These are phyloP conservation scores for Trissolcus brochymenae DNA, from an alignment of 2,888 invertebrate species.

Conservation along the genomic window DNA sequence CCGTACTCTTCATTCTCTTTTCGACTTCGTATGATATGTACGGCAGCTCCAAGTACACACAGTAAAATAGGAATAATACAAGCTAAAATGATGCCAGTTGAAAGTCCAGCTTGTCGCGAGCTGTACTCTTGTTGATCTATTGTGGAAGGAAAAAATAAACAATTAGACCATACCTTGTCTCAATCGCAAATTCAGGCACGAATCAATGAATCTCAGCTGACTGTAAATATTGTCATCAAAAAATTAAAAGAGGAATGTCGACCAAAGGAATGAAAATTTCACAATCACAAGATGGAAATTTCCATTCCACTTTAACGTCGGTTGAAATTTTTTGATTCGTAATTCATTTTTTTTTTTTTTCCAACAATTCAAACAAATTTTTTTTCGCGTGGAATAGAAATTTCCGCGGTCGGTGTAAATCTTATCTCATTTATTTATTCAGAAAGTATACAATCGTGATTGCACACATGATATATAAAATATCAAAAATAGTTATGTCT, in stretches of 20 bases:
- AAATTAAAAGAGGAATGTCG: neutral
- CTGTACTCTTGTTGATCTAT: slow-evolving; percentile 89
- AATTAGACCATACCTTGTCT: neutral
- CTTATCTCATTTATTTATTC: slow-evolving; percentile 51
- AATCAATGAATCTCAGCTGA: neutral
- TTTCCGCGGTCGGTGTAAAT: slow-evolving; percentile 63
- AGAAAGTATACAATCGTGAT: slow-evolving; percentile 9
- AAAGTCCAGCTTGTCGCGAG: slow-evolving; percentile 85
- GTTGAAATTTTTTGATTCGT: neutral
- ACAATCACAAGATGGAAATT: slow-evolving; percentile 72
- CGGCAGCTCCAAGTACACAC: slow-evolving; percentile 82
- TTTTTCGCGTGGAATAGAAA: slow-evolving; percentile 75
- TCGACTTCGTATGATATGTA: slow-evolving; percentile 79
- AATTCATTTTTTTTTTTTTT: neutral
- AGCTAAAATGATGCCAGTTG: slow-evolving; percentile 86
- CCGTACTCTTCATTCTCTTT: slow-evolving; percentile 77
- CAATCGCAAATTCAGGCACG: neutral
- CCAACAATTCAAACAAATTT: slow-evolving; percentile 16
- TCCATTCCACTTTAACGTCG: slow-evolving; percentile 75
- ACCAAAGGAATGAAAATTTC: slow-evolving; percentile 66
- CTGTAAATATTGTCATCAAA: slow-evolving; percentile 15
- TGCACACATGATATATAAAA: neutral
- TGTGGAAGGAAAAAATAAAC: slow-evolving; percentile 21
- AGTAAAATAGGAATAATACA: slow-evolving; percentile 86
- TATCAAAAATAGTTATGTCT: neutral